A percentile compares a stretch with the other conserved stretches of the same genome.
Conservation (phyloP, 2,888 invertebrate genomes). For the Plebejus argus region DNA sequence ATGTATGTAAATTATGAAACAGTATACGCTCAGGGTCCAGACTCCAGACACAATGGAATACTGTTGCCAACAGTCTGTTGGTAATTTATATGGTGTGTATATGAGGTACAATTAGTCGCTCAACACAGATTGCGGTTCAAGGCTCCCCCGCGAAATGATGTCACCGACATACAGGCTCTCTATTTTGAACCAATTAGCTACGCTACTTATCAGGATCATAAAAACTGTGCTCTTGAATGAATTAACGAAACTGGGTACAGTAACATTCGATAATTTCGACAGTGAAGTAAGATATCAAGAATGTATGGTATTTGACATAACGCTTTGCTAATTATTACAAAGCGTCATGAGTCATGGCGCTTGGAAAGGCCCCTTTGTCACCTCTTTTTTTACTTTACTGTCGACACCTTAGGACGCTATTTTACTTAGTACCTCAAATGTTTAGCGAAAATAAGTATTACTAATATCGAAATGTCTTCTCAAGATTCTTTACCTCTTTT, state of each 20-base stretch:
- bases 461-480: too few relatives aligned
- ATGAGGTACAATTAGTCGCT: constrained; percentile 31
- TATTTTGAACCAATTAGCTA: constrained; percentile 45
- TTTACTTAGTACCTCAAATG: too few relatives aligned
- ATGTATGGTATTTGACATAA: too few relatives aligned
- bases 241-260: background rate
- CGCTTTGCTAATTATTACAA: too few relatives aligned
- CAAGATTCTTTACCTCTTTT: too few relatives aligned
- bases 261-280: background rate
- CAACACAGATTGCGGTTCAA: constrained; percentile 50
- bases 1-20: background rate
- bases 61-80: too few relatives aligned
- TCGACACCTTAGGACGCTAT: too few relatives aligned
- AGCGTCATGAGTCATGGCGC: too few relatives aligned
- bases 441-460: too few relatives aligned
- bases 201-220: constrained; percentile 37
- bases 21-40: background rate
- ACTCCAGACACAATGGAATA: constrained; percentile 7
- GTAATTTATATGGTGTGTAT: background rate
- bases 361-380: too few relatives aligned
- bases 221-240: constrained; percentile 37
- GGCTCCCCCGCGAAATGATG: constrained; percentile 53
- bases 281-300: too few relatives aligned
- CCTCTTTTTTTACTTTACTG: too few relatives aligned
- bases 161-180: constrained; percentile 51